Percentiles rank a stretch among this genome's conserved stretches.
Conservation (phyloP, 1,140 invertebrate species). For the Bombus pascuorum region DNA sequence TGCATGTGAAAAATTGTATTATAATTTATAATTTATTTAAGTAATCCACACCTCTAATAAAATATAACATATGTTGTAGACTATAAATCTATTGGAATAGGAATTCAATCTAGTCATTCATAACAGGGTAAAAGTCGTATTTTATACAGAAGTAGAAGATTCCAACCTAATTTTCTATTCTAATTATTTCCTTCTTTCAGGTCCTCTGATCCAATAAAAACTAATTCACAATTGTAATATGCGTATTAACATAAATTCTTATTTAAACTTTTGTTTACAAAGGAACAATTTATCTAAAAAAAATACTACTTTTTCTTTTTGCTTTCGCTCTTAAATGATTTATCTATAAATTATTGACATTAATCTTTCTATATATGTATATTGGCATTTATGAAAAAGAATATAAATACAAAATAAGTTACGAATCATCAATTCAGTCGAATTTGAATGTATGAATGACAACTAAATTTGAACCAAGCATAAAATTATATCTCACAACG, state of each 20-base stretch:
- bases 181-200: background rate
- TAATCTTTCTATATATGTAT: background rate
- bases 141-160: constrained; percentile 9
- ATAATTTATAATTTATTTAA: background rate
- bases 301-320: background rate
- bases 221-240: background rate
- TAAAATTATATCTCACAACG: background rate
- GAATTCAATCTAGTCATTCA: background rate
- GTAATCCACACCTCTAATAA: background rate
- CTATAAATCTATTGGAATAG: background rate
- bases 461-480: background rate
- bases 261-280: background rate
- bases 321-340: background rate
- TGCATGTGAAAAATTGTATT: background rate
- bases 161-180: background rate
- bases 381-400: background rate
- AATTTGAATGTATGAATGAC: background rate
- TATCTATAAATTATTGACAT: background rate
- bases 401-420: background rate
- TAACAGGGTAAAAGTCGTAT: background rate
- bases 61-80: background rate
- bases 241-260: background rate
- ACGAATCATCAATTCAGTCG: background rate
- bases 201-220: background rate
- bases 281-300: background rate